Evolutionary conservation across 1,140 invertebrate species (phyloP).

Genomic region (Frieseomelitta varia): DNA sequence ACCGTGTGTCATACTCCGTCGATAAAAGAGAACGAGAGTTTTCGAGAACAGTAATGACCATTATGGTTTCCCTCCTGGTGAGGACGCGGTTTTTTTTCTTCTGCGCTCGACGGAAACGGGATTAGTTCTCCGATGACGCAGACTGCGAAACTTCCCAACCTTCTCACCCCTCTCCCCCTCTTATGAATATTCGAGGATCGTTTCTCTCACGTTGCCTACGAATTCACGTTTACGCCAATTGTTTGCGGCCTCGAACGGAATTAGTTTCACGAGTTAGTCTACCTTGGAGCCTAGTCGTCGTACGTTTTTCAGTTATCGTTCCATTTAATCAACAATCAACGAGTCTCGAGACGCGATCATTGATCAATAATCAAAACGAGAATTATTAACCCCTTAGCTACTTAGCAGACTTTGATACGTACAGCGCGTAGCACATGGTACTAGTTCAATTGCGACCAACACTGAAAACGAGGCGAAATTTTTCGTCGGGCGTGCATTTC

Average conservation of each 20-base stretch:
- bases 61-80: neutral
- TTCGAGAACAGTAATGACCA: neutral
- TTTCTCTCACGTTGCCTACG: neutral
- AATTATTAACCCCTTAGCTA: no score
- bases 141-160: slow-evolving; percentile 1
- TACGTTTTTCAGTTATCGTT: no score
- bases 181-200: slow-evolving; percentile 22
- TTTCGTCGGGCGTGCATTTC: no score
- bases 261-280: neutral
- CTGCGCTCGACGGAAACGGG: neutral
- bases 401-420: no score
- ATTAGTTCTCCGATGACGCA: slow-evolving; percentile 11
- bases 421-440: no score
- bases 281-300: neutral
- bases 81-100: neutral
- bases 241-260: neutral
- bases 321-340: no score
- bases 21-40: neutral
- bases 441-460: no score
- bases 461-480: no score
- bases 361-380: no score
- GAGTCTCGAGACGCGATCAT: no score
- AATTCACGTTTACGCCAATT: slow-evolving; percentile 1
- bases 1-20: slow-evolving; percentile 24
- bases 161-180: neutral